phyloP scores from a whole-genome alignment of 2,113 vertebrate genomes.

The Pseudopodoces humilis region DNA sequence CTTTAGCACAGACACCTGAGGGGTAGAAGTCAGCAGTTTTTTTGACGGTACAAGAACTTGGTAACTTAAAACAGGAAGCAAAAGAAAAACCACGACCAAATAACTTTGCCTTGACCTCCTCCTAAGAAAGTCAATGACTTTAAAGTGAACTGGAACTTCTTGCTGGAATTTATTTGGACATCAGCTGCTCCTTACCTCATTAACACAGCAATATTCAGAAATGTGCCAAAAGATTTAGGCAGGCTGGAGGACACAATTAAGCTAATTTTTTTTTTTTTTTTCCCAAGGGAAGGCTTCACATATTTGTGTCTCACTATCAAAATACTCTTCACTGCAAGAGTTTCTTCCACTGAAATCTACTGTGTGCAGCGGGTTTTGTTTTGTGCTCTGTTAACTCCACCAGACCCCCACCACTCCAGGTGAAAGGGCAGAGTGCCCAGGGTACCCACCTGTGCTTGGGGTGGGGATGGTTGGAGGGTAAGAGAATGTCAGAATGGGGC shows the following conservation, averaged over 20 bases:
- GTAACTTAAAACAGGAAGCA: slow-evolving; percentile 64
- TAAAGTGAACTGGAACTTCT: slow-evolving; percentile 31
- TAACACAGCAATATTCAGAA: background rate
- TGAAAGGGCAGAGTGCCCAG: background rate
- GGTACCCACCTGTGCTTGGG: fast-evolving
- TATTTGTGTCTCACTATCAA: background rate
- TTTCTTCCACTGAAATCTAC: background rate
- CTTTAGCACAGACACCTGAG: slow-evolving; percentile 29
- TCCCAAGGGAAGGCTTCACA: background rate
- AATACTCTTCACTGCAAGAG: background rate
- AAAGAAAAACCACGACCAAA: background rate
- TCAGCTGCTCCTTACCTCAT: background rate
- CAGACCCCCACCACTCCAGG: background rate
- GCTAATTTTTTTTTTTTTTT: background rate
- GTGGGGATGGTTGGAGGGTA: background rate
- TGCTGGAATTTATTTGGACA: slow-evolving; percentile 18
- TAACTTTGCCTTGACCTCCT: slow-evolving; percentile 61
- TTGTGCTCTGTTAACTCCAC: background rate
- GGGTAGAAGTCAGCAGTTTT: slow-evolving; percentile 45
- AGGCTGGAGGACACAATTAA: background rate
- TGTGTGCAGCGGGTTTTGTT: fast-evolving
- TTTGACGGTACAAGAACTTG: background rate
- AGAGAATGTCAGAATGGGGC: background rate
- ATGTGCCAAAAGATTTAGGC: background rate
- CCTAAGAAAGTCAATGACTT: slow-evolving; percentile 1